A percentile compares a stretch with the other conserved stretches of the same genome.
phyloP scores from a whole-genome alignment of 30 jellyfish, hydroid and myxozoan genomes.

The Catostylus mosaicus region DNA sequence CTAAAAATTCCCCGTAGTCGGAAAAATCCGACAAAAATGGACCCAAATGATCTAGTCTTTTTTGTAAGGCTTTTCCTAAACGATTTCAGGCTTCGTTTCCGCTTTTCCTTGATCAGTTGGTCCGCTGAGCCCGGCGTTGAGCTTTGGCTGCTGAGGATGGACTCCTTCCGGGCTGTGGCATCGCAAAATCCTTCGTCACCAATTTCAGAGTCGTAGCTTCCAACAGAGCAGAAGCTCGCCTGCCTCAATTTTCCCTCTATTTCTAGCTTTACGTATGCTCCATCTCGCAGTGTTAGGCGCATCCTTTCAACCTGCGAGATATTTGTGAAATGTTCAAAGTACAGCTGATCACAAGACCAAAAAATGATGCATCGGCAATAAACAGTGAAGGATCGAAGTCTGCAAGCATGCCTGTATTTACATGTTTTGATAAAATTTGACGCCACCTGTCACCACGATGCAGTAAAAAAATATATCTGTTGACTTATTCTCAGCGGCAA shows the following conservation, averaged over 20 bases:
- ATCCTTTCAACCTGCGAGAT: no score
- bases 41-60: constrained; percentile 16
- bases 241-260: constrained; percentile 44
- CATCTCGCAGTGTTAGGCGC: constrained; percentile 6
- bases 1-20: constrained; percentile 26
- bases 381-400: no score
- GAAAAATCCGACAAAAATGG: constrained; percentile 24
- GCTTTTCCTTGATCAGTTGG: neutral
- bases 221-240: constrained; percentile 56
- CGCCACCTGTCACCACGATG: no score
- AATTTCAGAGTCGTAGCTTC: constrained; percentile 4
- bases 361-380: no score
- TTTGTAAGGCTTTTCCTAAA: constrained; percentile 10
- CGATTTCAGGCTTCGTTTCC: neutral
- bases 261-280: constrained; percentile 38
- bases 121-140: constrained; percentile 2
- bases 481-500: no score
- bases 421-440: no score
- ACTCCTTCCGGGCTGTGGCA: constrained; percentile 31
- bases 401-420: no score
- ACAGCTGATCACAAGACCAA: no score
- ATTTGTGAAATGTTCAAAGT: no score
- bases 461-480: no score
- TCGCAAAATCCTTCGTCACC: constrained; percentile 22
- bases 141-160: constrained; percentile 26